A percentile compares a stretch with the other conserved stretches of the same genome.
phyloP scores from a whole-genome alignment of 2,888 invertebrate species.

The Cylloceria caligata region DNA sequence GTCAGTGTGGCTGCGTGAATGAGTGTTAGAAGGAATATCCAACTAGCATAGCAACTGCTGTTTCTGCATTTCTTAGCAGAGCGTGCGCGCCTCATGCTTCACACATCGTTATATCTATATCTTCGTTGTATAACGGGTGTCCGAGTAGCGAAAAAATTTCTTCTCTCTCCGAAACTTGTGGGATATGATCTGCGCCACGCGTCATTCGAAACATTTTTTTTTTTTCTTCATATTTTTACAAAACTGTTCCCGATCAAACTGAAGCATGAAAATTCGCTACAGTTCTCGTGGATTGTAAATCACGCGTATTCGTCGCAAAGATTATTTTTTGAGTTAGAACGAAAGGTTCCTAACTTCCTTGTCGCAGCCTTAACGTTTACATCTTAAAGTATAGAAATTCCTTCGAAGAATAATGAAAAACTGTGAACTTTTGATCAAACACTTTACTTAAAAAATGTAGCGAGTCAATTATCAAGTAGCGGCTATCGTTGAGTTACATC shows the following conservation, averaged over 20 bases:
- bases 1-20: conserved; percentile 48
- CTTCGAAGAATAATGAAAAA: no score
- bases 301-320: not conserved
- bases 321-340: not conserved
- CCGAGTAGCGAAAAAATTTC: conserved; percentile 41
- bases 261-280: not conserved
- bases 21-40: conserved; percentile 75
- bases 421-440: not conserved
- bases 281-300: not conserved
- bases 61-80: conserved; percentile 83
- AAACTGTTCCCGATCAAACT: not conserved
- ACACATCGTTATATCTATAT: conserved; percentile 71
- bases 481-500: not conserved
- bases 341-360: not conserved
- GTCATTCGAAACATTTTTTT: not conserved
- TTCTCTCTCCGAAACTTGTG: not conserved
- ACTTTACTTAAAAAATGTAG: not conserved
- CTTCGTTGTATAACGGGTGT: conserved; percentile 81
- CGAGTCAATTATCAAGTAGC: not conserved
- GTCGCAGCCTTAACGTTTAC: not conserved
- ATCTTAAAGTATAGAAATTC: not conserved
- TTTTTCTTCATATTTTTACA: not conserved
- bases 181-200: not conserved
- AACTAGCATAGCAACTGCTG: conserved; percentile 84
- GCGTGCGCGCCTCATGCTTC: conserved; percentile 77